phyloP scores from a whole-genome alignment of 2,888 invertebrate species.

The Drosophila nigritarsus region DNA sequence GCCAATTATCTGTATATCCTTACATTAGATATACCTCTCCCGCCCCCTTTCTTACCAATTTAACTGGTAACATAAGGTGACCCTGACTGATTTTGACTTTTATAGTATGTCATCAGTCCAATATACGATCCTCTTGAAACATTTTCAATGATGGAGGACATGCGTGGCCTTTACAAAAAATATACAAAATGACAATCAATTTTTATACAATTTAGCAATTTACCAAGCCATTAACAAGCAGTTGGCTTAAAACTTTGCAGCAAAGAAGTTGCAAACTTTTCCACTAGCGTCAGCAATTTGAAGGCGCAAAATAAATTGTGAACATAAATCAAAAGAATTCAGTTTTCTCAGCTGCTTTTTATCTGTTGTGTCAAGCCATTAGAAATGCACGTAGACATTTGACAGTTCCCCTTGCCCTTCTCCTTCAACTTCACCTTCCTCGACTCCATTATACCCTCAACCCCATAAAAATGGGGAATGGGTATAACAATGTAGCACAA shows the following conservation, averaged over 20 bases:
- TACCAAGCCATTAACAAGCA: slow-evolving; percentile 43
- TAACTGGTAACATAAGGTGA: neutral
- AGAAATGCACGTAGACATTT: slow-evolving; percentile 68
- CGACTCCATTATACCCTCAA: neutral
- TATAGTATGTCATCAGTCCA: neutral
- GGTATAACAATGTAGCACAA: neutral
- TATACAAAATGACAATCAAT: slow-evolving; percentile 39
- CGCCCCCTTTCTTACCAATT: neutral
- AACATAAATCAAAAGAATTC: slow-evolving; percentile 69
- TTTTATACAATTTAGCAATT: slow-evolving; percentile 41
- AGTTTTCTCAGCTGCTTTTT: slow-evolving; percentile 42
- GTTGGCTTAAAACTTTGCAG: slow-evolving; percentile 28
- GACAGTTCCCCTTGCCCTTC: neutral
- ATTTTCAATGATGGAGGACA: neutral
- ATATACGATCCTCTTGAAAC: neutral
- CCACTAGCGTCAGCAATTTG: slow-evolving; percentile 37
- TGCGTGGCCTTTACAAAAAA: slow-evolving; percentile 1
- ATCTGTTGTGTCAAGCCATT: slow-evolving; percentile 56
- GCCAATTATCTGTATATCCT: neutral
- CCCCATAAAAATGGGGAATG: neutral
- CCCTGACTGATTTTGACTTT: neutral
- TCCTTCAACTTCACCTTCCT: neutral
- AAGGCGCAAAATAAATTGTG: slow-evolving; percentile 48
- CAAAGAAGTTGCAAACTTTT: slow-evolving; percentile 13
- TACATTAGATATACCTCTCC: too few species aligned